Conservation (phyloP, 1,140 invertebrate species). For the Zophobas atratus region DNA sequence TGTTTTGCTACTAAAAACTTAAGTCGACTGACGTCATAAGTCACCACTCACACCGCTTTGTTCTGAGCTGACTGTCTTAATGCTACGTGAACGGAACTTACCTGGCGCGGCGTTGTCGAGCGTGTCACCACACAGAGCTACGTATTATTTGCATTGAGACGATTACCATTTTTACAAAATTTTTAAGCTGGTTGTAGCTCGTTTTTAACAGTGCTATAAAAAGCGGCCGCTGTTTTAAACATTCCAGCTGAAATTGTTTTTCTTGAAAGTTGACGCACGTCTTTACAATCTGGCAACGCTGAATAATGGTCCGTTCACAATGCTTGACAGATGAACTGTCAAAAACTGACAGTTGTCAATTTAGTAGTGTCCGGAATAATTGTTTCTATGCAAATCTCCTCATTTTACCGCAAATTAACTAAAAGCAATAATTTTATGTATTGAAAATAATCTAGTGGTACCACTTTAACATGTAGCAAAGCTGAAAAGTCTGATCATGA, state of each 20-base stretch:
- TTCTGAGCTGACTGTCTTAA: constrained; percentile 25
- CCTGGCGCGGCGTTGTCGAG: constrained; percentile 8
- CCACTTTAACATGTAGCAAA: constrained; percentile 26
- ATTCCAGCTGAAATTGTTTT: too few species aligned
- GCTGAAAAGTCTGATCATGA: constrained; percentile 58
- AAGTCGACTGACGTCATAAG: constrained; percentile 47
- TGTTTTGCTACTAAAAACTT: constrained; percentile 52
- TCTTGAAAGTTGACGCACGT: background rate
- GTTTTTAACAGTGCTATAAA: too few species aligned
- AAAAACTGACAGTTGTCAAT: constrained; percentile 21
- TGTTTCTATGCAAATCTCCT: background rate
- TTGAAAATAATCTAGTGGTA: background rate
- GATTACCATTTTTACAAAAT: too few species aligned
- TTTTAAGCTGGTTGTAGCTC: too few species aligned
- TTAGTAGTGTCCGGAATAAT: background rate
- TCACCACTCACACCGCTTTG: constrained; percentile 34
- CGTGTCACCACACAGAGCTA: background rate
- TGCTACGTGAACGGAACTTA: constrained; percentile 19
- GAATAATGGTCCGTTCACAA: constrained; percentile 21
- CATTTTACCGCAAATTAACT: background rate
- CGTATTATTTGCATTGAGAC: background rate
- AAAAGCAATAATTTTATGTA: background rate
- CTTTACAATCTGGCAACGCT: constrained; percentile 10
- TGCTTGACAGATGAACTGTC: constrained; percentile 14
- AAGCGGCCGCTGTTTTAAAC: too few species aligned